These are phyloP conservation scores for Erebia aethiops DNA, from an alignment of 2,888 invertebrate species.

Conservation along the genomic window DNA sequence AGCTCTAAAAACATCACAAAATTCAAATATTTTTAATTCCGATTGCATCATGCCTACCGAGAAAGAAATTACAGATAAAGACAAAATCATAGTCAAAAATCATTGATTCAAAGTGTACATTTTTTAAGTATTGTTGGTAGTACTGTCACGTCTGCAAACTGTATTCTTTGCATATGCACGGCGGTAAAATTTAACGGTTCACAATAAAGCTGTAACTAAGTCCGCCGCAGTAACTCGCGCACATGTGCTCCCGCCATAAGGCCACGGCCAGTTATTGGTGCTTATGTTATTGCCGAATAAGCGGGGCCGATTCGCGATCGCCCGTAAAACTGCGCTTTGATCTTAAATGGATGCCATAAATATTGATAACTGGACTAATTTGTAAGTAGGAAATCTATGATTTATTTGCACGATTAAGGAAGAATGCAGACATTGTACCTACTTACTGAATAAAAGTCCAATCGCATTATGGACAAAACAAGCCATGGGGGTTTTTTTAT, in stretches of 20 bases:
- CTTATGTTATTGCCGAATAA: slow-evolving; percentile 48
- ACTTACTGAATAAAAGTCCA: too few relatives aligned
- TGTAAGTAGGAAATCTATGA: background rate
- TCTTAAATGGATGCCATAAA: slow-evolving; percentile 29
- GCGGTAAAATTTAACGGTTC: slow-evolving; percentile 77
- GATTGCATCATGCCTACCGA: too few relatives aligned
- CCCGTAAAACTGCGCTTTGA: slow-evolving; percentile 34
- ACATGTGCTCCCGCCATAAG: slow-evolving; percentile 45
- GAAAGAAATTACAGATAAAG: too few relatives aligned
- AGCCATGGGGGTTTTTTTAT: too few relatives aligned
- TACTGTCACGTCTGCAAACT: background rate
- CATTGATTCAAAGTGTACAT: too few relatives aligned
- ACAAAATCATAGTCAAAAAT: too few relatives aligned
- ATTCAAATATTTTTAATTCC: too few relatives aligned
- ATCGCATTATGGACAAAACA: too few relatives aligned
- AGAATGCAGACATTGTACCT: too few relatives aligned
- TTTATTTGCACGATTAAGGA: too few relatives aligned
- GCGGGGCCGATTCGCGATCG: slow-evolving; percentile 37
- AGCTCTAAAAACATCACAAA: too few relatives aligned
- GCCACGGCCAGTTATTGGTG: slow-evolving; percentile 44
- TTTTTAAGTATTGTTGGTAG: too few relatives aligned
- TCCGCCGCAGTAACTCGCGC: slow-evolving; percentile 51
- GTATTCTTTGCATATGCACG: slow-evolving; percentile 56
- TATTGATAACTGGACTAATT: slow-evolving; percentile 21
- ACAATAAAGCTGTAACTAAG: slow-evolving; percentile 76